Base-by-base conservation (phyloP, 2,888 invertebrate species). In the Mimachlamys varia region DNA sequence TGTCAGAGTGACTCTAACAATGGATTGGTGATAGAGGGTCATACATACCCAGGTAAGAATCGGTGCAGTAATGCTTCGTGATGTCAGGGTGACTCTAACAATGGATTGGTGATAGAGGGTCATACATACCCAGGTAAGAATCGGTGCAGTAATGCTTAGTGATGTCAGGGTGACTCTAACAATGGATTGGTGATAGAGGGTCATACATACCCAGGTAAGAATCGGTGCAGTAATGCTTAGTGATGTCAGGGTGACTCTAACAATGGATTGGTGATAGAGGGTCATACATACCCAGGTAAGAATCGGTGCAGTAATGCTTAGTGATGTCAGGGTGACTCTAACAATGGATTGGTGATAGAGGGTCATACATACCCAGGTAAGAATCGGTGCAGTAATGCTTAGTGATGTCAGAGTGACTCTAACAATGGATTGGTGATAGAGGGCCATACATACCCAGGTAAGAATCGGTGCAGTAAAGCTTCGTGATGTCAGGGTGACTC, bases 21-120 rank as follows among this genome's bases (percentile, higher is more conserved):
- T n/a, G n/a, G n/a, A 89, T 98, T 97, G 98, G 98, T 98, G 97
- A 97, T 98, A 1, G 98, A 98, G 94, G 97, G n/a, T n/a, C 97
- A 15, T 97, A 97, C 37, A 97, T 97, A 96, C 98, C 98, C 0
- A 97, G 98, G 97, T 97, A 96, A 76, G 10, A 53, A 19, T 27
- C 0, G 10, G n/a, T 53, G 3, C 44, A 44, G 7, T 44, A 44
- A 44, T 5, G 44, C 7, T 44, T 44, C 7, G 44, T 3, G 44
- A 7, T 44, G 44, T 44, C 44, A 44, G 44, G 7, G 44, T 44
- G 44, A 5, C n/a, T n/a, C n/a, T n/a, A n/a, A n/a, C n/a, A n/a
- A n/a, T n/a, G n/a, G n/a, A 89, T 98, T 97, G 98, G 98, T 98
- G 97, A 97, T 98, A 1, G 98, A 98, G 94, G 97, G n/a, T n/a